Base-by-base conservation (phyloP, 1,140 invertebrate genomes). In the Brachionus rubens region DNA sequence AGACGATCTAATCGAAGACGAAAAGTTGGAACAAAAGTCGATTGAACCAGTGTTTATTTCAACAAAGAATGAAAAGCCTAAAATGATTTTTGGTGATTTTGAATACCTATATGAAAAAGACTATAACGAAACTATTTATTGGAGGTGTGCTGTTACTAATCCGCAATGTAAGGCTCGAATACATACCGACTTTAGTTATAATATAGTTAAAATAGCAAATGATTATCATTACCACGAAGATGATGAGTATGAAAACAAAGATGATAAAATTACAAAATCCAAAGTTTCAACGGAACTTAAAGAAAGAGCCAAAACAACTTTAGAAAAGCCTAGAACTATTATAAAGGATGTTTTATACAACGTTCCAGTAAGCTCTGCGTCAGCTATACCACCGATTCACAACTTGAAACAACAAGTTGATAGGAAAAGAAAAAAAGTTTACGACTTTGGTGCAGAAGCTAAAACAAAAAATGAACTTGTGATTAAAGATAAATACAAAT, bases 361-460 rank as follows among this genome's bases (percentile, higher is more conserved):
- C 16, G 16, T 65, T 16, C 56, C 56, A 24, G 36, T 65, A 21
- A 21, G 16, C 33, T 30, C 26, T 41, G 33, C 56, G 12, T 16
- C 56, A 41, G 36, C 30, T 2, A 41, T 65, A 41, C 30, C 56
- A 41, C n/a, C 56, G 19, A 65, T 65, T 12, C 14, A 65, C 21
- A 65, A 65, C 24, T 65, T 65, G 41, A 65, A 40, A 33, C 33
- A 62, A 62, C 33, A 40, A 40, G 28, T 62, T 41, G 16, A 62
- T 21, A n/a, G 56, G 19, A 41, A 16, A 41, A 16, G 59, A 41
- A 36, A 65, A 40, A 65, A 65, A 41, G 36, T 24, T 43, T 41
- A 65, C 21, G 59, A 65, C 36, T 65, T 21, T 41, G 59, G 59
- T 62, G 41, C 40, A 16, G 36, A 65, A 10, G 14, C 36, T 41